Base-by-base conservation (phyloP, 2,113 vertebrate species). In the Embiotoca jacksoni region DNA sequence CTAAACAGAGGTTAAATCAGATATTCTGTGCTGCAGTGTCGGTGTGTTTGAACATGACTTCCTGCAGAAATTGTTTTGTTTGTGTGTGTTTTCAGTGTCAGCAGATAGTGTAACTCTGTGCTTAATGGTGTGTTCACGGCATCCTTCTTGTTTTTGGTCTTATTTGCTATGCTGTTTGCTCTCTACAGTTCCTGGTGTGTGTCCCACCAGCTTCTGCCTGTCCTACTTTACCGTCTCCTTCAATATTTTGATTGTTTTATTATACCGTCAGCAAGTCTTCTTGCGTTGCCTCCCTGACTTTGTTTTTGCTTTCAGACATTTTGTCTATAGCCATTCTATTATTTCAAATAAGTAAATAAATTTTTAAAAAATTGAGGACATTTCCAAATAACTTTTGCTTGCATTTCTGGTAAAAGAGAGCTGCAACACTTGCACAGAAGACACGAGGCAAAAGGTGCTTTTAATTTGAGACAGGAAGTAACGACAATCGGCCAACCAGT, bases 121-220 rank as follows among this genome's bases (percentile, higher is more conserved):
- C 49, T 56, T 70, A 72, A 73, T 41, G 33, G 46, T 23, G 41
- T 54, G 61, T 65, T 64, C n/a, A 0, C 9, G 64, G 60, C 3
- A 31, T 58, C 69, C 64, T 75, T 79, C 67, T 66, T 78, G 69
- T 88, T 53, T 67, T 65, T 47, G 60, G 31, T 78, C 47, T 52
- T 76, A 76, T 84, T 81, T 82, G 58, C 66, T 50, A 80, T 83
- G 80, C 83, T 71, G 72, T 82, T 85, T 80, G 75, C 57, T 79
- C 16, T 73, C 60, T 23, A 0, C 65, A 50, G 15, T 60, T 77
- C 60, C 15, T 44, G 44, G 36, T 67, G 55, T 33, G 39, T 53
- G 36, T 65, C 63, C 32, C 39, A 0, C 30, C 70, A 23, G 75
- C 75, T 75, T 37, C 62, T 53, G 60, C 16, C 46, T 77, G 72